Evolutionary conservation across 37 sponge, comb jelly and placozoan species (phyloP), one percentile per base, ranked within the genome.

Genomic region (Chondrosia reniformis): DNA sequence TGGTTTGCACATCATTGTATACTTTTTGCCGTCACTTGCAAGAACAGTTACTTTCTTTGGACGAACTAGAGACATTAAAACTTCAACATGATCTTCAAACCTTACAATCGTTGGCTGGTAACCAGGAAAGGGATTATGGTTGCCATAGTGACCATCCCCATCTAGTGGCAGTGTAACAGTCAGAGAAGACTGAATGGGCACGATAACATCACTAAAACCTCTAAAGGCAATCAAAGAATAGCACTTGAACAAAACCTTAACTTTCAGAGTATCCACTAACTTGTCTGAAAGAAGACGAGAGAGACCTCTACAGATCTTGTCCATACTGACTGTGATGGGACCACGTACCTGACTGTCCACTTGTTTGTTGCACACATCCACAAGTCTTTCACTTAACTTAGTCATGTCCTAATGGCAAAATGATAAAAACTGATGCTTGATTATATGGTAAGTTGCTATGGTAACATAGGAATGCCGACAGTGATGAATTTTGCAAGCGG

Each of bases 31-130:
- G 77, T 96, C 91, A 67, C 89, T 96, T 3, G 89, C 97, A 27
- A 80, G 64, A 34, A 93, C 88, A 13, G 84, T 83, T 8, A 96
- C 80, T 63, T 96, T 96, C 85, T 96, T 96, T 28, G 97, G 97
- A 45, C 63, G 87, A 54, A 89, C 90, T 2, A 93, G 71, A 42
- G 97, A 96, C 27, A 74, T 41, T 41, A 96, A 55, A 12, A 96
- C 89, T 56, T 93, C 88, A 12, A 96, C 89, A 79, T 90, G 81
- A 40, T 90, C 89, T 25, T 85, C 82, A 90, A 96, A 89, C 27
- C 38, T 66, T 4, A 56, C 79, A 52, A 96, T 96, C 45, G 80
- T 85, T 5, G 95, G 94, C 63, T 82, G 89, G 40, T 79, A 33
- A 13, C 86, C 85, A 69, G 94, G 97, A 67, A 96, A 96, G 0